Conservation (phyloP, 2,888 invertebrate species). For the Stegophylla sp. region DNA sequence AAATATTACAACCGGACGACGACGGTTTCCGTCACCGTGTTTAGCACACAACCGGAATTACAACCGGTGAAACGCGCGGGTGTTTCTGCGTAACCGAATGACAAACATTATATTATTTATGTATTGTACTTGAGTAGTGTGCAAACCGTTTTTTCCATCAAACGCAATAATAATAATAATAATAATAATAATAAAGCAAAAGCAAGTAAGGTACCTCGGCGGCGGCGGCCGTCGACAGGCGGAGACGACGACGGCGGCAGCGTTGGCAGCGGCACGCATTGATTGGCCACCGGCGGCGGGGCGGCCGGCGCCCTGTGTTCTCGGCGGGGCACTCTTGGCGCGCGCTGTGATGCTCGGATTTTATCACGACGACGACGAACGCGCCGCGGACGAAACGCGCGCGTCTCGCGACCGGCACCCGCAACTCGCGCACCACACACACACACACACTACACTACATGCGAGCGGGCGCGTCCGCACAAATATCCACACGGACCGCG, state of each 20-base stretch:
- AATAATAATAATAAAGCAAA: neutral
- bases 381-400: neutral
- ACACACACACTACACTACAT: neutral
- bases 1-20: neutral
- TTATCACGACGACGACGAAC: slow-evolving; percentile 20
- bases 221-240: slow-evolving; percentile 41
- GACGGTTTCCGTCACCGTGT: neutral
- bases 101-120: no score
- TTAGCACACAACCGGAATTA: neutral
- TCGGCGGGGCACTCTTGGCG: slow-evolving; percentile 28
- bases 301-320: slow-evolving; percentile 53
- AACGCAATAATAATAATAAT: no score
- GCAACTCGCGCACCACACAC: neutral
- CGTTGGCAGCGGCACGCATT: slow-evolving; percentile 35
- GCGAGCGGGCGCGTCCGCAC: slow-evolving; percentile 25
- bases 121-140: neutral
- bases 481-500: neutral
- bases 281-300: slow-evolving; percentile 57
- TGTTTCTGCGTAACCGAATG: no score
- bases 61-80: no score
- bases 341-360: slow-evolving; percentile 41
- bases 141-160: no score
- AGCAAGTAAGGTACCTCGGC: slow-evolving; percentile 25
- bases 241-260: slow-evolving; percentile 20
- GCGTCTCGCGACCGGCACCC: neutral